phyloP scores from a whole-genome alignment of 2,113 vertebrate species.

The Dinomys branickii region DNA sequence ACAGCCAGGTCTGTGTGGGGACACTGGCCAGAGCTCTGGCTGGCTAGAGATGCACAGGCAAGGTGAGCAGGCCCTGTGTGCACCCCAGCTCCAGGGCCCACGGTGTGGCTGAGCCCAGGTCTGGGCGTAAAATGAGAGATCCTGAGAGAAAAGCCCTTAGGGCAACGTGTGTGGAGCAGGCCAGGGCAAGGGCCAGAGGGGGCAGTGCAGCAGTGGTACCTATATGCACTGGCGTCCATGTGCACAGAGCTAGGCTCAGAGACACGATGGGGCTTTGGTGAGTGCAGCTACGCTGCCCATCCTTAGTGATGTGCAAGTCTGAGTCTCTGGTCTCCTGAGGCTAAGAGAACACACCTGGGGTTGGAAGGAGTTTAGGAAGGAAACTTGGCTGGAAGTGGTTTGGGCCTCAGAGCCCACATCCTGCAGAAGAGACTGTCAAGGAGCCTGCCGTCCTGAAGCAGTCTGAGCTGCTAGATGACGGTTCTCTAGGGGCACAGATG shows the following conservation, averaged over 20 bases:
- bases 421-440: constrained; percentile 40
- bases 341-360: constrained; percentile 39
- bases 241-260: constrained; percentile 3
- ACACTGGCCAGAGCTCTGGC: constrained; percentile 10
- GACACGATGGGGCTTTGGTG: not conserved
- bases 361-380: not conserved
- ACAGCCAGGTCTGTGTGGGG: not conserved
- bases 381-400: constrained; percentile 68
- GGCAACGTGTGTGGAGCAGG: constrained; percentile 45
- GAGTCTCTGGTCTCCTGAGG: constrained; percentile 3
- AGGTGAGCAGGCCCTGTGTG: constrained; percentile 32
- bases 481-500: constrained; percentile 56
- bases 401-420: constrained; percentile 67
- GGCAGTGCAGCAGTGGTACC: not conserved
- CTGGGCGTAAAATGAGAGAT: constrained; percentile 57
- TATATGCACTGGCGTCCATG: not conserved
- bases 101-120: constrained; percentile 6
- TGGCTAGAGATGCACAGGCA: constrained; percentile 19
- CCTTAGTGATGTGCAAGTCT: not conserved
- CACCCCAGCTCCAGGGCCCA: constrained; percentile 23
- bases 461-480: constrained; percentile 40
- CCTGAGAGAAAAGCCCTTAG: constrained; percentile 80
- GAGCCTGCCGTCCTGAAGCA: not conserved
- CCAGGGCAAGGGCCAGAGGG: not conserved
- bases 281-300: not conserved